Evolutionary conservation across 2,888 invertebrate genomes (phyloP).

Genomic region (Lucinisca nassula): DNA sequence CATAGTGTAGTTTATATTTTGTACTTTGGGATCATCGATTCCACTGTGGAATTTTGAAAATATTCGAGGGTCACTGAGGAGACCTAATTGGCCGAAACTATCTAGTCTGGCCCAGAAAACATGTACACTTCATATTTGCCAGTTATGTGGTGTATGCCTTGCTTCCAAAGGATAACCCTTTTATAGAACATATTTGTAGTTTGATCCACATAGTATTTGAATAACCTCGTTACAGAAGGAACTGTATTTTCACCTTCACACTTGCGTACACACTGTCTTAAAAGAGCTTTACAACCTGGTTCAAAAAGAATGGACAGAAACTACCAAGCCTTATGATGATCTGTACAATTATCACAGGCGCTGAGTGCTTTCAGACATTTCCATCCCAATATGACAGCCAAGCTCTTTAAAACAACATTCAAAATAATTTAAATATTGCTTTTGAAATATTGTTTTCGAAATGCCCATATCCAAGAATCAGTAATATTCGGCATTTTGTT

Average conservation of each 20-base stretch:
- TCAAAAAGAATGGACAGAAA: not conserved
- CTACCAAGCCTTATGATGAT: constrained; percentile 18
- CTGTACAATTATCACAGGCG: not conserved
- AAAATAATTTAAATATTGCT: constrained; percentile 11
- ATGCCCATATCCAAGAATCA: not conserved
- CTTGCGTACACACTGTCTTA: not conserved
- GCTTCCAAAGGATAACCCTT: no score
- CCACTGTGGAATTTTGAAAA: no score
- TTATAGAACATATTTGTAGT: no score
- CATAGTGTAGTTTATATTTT: no score
- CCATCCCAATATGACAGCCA: not conserved
- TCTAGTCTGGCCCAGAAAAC: no score
- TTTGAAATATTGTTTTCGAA: constrained; percentile 5
- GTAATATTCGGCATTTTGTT: not conserved
- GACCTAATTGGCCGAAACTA: no score
- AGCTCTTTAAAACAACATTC: not conserved
- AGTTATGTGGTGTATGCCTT: no score
- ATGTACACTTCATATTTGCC: no score
- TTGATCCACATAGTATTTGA: not conserved
- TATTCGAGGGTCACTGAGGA: no score
- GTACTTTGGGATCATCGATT: no score
- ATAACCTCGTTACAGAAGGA: not conserved
- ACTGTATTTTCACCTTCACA: not conserved
- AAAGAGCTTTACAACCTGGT: not conserved
- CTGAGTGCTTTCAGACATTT: not conserved